A percentile compares a stretch with the other conserved stretches of the same genome.
These are phyloP conservation scores for Peromyscus nudipes DNA, from an alignment of 2,797 vertebrate genomes.

Conservation along the genomic window DNA sequence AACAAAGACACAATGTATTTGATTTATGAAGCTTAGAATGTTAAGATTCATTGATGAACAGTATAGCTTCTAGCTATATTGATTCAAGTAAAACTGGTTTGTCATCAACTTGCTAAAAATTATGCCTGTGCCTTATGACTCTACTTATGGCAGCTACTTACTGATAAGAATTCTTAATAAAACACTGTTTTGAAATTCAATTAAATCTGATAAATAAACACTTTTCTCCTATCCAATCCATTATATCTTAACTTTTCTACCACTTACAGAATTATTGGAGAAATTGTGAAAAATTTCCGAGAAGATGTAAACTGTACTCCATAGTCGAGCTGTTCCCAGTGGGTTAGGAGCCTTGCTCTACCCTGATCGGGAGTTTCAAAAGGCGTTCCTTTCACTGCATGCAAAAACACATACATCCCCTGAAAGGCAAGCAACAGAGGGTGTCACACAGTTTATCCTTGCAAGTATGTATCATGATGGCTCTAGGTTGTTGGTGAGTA, in stretches of 20 bases:
- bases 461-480: not conserved
- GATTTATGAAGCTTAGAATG: not conserved
- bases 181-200: slow-evolving; percentile 64
- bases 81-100: slow-evolving; percentile 44
- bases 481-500: not conserved
- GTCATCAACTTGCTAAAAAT: slow-evolving; percentile 56
- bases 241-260: slow-evolving; percentile 32
- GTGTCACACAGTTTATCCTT: slow-evolving; percentile 17
- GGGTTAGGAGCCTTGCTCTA: slow-evolving; percentile 96
- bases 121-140: slow-evolving; percentile 9
- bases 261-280: slow-evolving; percentile 95
- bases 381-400: slow-evolving; percentile 98
- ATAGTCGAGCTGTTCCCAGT: slow-evolving; percentile 98
- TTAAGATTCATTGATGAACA: not conserved
- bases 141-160: slow-evolving; percentile 51
- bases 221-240: not conserved
- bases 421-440: slow-evolving; percentile 82
- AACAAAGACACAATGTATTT: slow-evolving; percentile 8
- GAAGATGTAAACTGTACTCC: slow-evolving; percentile 98
- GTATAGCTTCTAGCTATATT: not conserved
- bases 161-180: slow-evolving; percentile 47
- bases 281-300: slow-evolving; percentile 99
- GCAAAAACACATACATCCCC: slow-evolving; percentile 99
- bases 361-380: slow-evolving; percentile 99
- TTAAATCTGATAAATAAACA: slow-evolving; percentile 40